phyloP scores from a whole-genome alignment of 2,888 invertebrate genomes.

The Sesia bembeciformis region DNA sequence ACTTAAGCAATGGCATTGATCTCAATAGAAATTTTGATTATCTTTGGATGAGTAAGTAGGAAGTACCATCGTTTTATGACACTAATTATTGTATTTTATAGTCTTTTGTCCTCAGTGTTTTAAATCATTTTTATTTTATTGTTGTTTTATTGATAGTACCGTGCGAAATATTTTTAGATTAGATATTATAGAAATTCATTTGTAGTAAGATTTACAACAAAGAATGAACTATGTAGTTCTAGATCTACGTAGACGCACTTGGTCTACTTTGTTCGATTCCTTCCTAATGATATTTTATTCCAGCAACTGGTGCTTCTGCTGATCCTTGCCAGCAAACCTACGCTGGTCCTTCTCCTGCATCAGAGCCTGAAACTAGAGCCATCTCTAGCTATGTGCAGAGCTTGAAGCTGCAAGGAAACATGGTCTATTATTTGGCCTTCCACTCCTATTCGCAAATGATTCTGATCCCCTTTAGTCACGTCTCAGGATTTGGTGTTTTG shows the following conservation, averaged over 20 bases:
- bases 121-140: neutral
- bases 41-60: constrained; percentile 44
- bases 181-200: too few species aligned
- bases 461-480: constrained; percentile 57
- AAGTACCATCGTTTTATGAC: neutral
- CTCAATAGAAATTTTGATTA: constrained; percentile 44
- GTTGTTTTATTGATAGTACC: too few species aligned
- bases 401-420: constrained; percentile 23
- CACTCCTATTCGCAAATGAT: constrained; percentile 73
- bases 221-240: too few species aligned
- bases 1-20: constrained; percentile 32
- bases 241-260: too few species aligned
- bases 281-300: constrained; percentile 1
- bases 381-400: constrained; percentile 37
- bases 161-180: too few species aligned
- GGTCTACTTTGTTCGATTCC: too few species aligned
- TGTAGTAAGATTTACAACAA: too few species aligned
- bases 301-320: constrained; percentile 46
- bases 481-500: constrained; percentile 24
- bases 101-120: neutral
- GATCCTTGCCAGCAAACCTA: constrained; percentile 63
- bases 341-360: constrained; percentile 60
- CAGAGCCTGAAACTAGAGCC: constrained; percentile 65
- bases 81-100: neutral
- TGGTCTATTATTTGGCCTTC: constrained; percentile 65